Evolutionary conservation across 2,113 vertebrate species (phyloP).

Genomic region (Gila orcuttii): DNA sequence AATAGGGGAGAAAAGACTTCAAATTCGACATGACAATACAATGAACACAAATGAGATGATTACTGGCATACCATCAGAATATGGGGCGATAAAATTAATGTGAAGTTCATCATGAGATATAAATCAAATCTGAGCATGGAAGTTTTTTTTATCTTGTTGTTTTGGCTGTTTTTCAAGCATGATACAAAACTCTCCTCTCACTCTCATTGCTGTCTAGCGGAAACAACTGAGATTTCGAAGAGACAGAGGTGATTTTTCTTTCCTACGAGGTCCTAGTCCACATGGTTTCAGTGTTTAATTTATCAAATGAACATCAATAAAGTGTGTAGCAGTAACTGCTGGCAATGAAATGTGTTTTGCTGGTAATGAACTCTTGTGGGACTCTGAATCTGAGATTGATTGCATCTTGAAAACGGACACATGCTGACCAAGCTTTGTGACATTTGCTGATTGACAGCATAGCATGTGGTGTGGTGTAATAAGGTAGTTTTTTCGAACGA

Average conservation of each 20-base stretch:
- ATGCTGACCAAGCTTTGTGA: slow-evolving; percentile 23
- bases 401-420: slow-evolving; percentile 2
- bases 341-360: slow-evolving; percentile 6
- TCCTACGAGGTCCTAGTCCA: neutral
- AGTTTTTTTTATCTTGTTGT: neutral
- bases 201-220: neutral
- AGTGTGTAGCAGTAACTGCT: neutral
- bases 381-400: neutral
- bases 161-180: neutral
- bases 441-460: slow-evolving; percentile 11
- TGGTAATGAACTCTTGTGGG: slow-evolving; percentile 13
- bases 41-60: neutral
- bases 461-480: slow-evolving; percentile 20
- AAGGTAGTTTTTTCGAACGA: slow-evolving; percentile 16
- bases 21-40: neutral
- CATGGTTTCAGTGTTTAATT: neutral
- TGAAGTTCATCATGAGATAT: neutral
- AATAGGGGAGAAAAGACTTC: too few species aligned
- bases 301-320: slow-evolving; percentile 12
- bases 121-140: neutral
- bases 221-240: neutral
- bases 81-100: neutral
- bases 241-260: neutral
- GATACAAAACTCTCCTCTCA: neutral
- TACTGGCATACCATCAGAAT: neutral